Evolutionary conservation across 2,113 vertebrate species (phyloP).

Genomic region (Heloderma charlesbogerti): DNA sequence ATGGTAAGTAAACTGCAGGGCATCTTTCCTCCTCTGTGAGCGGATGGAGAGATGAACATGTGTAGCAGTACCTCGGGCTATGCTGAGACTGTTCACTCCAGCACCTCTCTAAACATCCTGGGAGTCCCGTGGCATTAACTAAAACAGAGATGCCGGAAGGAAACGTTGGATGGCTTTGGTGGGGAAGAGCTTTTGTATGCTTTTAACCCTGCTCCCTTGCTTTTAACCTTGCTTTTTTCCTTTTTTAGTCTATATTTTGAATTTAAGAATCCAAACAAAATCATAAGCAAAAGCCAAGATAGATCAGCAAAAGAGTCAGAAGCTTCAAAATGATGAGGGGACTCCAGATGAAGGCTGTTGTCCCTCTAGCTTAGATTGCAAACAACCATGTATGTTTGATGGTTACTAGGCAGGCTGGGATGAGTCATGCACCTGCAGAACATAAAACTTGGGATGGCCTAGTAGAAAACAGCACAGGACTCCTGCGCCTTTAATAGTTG

Average conservation of each 20-base stretch:
- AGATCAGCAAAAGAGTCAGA: not conserved
- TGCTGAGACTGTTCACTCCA: not conserved
- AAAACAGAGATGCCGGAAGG: constrained; percentile 21
- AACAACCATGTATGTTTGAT: not conserved
- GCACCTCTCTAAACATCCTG: not conserved
- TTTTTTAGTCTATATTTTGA: not conserved
- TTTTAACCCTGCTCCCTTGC: not conserved
- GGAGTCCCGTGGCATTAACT: constrained; percentile 21
- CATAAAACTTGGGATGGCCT: not conserved
- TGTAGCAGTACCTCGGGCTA: constrained; percentile 13
- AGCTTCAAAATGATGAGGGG: not conserved
- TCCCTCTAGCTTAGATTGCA: not conserved
- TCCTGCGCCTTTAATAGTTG: not conserved
- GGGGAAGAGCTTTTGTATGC: constrained; percentile 6
- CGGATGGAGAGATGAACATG: not conserved
- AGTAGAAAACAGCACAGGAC: not conserved
- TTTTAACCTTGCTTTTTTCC: no score
- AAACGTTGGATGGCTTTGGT: constrained; percentile 23
- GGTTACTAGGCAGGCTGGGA: constrained; percentile 14
- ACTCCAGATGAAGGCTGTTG: not conserved
- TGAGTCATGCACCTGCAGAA: not conserved
- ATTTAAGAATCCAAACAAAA: constrained; percentile 1
- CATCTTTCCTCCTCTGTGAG: constrained; percentile 8
- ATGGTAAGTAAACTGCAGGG: not conserved
- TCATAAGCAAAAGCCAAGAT: not conserved